Evolutionary conservation across 1,140 invertebrate species (phyloP), one percentile per base, ranked within the genome.

Genomic region (Amyelois transitella): DNA sequence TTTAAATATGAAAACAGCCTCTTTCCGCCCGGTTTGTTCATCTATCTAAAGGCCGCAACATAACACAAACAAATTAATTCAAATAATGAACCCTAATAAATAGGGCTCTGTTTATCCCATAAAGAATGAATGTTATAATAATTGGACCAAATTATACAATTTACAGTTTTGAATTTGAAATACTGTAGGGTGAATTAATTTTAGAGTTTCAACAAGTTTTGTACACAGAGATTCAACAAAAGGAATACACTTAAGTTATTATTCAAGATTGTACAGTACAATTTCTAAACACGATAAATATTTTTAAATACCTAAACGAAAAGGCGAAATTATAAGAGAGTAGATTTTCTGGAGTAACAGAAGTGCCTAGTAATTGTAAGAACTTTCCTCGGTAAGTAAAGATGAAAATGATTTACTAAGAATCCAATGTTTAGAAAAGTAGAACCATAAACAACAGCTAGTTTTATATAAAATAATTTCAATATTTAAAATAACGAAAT

Each of bases 41-140:
- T 75, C 67, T 68, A 75, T 72, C 75, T 70, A 45, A 69, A 51
- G 24, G 56, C 75, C 71, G 53, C 72, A 84, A 85, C 75, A 82
- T 84, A 84, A 85, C 78, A 84, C 76, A 87, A 87, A 87, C 84
- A 87, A 87, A 87, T 87, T 87, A 84, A 85, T 87, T 84, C 81
- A 52, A 72, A 84, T 82, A 87, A 87, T 87, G 72, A 81, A 85
- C 84, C 84, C 75, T 81, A 82, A 84, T 85, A 85, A 87, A 87
- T 83, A 83, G 70, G 75, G 77, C 75, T 81, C 78, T 82, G 77
- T 85, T 84, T 83, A 84, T 75, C 74, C 71, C 80, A 74, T 81
- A 85, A 85, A 87, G 81, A 84, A 86, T 84, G 81, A 85, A 84
- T 77, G 80, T 77, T 82, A 76, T 81, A 84, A 87, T 84, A 87